These are phyloP conservation scores for Atta texana DNA, from an alignment of 1,140 invertebrate species.

Conservation along the genomic window DNA sequence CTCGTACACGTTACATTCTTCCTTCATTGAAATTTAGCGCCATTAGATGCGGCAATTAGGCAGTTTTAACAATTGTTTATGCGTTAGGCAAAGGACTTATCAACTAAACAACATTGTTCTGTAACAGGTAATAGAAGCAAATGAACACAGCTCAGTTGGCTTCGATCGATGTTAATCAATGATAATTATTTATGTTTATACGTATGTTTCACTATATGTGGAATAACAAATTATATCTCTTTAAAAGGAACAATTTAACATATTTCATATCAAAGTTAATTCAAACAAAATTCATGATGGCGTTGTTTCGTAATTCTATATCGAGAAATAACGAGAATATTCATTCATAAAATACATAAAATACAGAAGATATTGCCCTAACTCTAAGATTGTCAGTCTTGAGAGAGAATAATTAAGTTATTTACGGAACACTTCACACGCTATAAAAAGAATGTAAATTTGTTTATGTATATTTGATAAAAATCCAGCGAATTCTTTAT, in stretches of 20 bases:
- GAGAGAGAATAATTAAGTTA: slow-evolving; percentile 31
- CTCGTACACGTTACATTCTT: slow-evolving; percentile 39
- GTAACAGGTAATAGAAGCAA: slow-evolving; percentile 11
- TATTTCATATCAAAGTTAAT: background rate
- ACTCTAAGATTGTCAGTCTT: slow-evolving; percentile 66
- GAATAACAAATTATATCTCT: background rate
- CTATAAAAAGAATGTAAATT: background rate
- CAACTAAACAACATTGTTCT: slow-evolving; percentile 20
- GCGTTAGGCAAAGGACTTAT: slow-evolving; percentile 32
- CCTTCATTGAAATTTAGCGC: slow-evolving; percentile 29
- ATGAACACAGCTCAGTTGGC: background rate
- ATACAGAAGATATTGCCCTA: slow-evolving; percentile 34
- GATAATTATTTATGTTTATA: background rate
- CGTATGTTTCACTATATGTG: background rate
- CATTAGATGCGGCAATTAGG: slow-evolving; percentile 62
- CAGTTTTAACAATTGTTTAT: slow-evolving; percentile 68
- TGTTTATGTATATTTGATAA: too few species aligned
- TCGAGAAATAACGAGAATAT: slow-evolving; percentile 31
- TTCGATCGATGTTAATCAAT: slow-evolving; percentile 16
- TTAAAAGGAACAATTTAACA: background rate
- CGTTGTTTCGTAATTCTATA: slow-evolving; percentile 50
- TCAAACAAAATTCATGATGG: slow-evolving; percentile 9
- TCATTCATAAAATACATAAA: background rate
- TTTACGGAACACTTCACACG: slow-evolving; percentile 11
- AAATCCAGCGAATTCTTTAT: background rate